Evolutionary conservation across 2,888 invertebrate genomes (phyloP), one percentile per base, ranked within the genome.

Genomic region (Platycheirus rosarum): DNA sequence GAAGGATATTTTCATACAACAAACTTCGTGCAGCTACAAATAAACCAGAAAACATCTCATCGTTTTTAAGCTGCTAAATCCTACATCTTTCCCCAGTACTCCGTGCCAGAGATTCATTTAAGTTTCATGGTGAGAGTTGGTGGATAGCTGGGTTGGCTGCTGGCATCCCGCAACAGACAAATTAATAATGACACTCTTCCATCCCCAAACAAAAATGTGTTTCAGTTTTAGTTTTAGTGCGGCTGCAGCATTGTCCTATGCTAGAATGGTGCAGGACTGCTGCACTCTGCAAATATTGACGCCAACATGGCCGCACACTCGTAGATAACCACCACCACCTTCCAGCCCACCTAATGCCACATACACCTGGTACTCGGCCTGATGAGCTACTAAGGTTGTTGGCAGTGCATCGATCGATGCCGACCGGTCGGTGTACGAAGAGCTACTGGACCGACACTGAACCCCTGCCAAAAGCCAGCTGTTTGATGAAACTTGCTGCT

Each of bases 141-240:
- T 9, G 23, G 13, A 14, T 6, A 46, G 35, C 23, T 37, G 55
- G 55, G 37, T 55, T 20, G 46, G 44, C 37, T 35, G 11, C 69
- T 65, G 70, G 60, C 77, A 68, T 51, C 73, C 71, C 82, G 48
- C 82, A 82, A 63, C 66, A 77, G 82, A 73, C 82, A 82, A 82
- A 82, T 82, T 77, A 82, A 77, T 82, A 82, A 77, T 51, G 82
- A 82, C 82, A n/a, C n/a, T 57, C 37, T 57, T 46, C 44, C 53
- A 53, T 51, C 53, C 44, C 49, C 32, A 26, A 44, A 49, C 55
- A 69, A 57, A n/a, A 69, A 46, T 70, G 70, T 76, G 53, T 13
- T 76, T n/a, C n/a, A n/a, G n/a, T n/a, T n/a, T 70, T 60, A 71
- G 62, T 70, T 76, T 75, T 65, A 60, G 48, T 68, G 26, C n/a